phyloP scores from a whole-genome alignment of 2,888 invertebrate species.

The Synanthedon vespiformis region DNA sequence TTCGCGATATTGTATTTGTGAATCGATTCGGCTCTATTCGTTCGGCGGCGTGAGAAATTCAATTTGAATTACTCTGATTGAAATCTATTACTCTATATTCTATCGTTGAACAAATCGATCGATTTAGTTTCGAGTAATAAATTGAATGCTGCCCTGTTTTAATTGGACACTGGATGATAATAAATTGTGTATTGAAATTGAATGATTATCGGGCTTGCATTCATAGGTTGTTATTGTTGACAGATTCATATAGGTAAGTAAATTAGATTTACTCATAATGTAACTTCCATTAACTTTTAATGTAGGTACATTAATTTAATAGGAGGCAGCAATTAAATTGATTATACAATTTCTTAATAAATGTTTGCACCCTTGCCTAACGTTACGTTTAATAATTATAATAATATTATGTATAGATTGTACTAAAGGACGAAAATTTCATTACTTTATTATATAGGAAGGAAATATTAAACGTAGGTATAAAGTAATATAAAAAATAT shows the following conservation, averaged over 20 bases:
- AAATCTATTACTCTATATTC: slow-evolving; percentile 28
- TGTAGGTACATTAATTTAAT: too few relatives aligned
- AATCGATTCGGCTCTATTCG: slow-evolving; percentile 9
- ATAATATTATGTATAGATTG: too few relatives aligned
- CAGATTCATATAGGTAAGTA: background rate
- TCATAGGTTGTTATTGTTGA: background rate
- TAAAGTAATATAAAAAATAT: too few relatives aligned
- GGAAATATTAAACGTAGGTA: too few relatives aligned
- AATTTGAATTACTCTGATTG: slow-evolving; percentile 36
- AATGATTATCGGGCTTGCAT: background rate
- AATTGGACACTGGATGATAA: background rate
- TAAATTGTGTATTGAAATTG: background rate
- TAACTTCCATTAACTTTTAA: too few relatives aligned
- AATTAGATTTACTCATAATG: too few relatives aligned
- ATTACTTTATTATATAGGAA: too few relatives aligned
- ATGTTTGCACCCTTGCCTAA: too few relatives aligned
- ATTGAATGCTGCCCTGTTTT: background rate
- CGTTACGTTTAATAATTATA: too few relatives aligned
- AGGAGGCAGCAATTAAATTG: too few relatives aligned
- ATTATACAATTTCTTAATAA: too few relatives aligned
- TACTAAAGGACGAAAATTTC: too few relatives aligned
- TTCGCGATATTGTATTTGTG: slow-evolving; percentile 28
- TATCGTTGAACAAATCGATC: slow-evolving; percentile 10
- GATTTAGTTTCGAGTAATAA: slow-evolving; percentile 8
- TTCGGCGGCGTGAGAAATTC: slow-evolving; percentile 28